These are phyloP conservation scores for Philereme transversata DNA, from an alignment of 2,888 invertebrate species.

Conservation along the genomic window DNA sequence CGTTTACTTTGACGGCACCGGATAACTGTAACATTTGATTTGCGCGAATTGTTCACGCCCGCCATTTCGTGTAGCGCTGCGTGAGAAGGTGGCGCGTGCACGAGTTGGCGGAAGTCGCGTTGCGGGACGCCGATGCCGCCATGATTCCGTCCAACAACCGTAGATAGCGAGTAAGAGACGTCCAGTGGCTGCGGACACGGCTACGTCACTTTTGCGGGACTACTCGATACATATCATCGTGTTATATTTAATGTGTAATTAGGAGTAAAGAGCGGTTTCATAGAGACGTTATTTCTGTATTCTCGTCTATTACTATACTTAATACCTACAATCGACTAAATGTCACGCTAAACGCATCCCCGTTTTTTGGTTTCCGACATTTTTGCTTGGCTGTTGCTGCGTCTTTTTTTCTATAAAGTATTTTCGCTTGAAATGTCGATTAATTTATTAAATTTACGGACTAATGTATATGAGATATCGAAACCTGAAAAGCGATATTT, in stretches of 20 bases:
- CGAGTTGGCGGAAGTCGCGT: slow-evolving; percentile 38
- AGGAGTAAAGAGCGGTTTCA: slow-evolving; percentile 81
- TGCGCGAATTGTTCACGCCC: slow-evolving; percentile 39
- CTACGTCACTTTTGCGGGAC: slow-evolving; percentile 86
- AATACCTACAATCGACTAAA: slow-evolving; percentile 74
- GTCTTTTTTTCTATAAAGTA: slow-evolving; percentile 45
- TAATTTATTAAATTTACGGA: slow-evolving; percentile 40
- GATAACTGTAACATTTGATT: slow-evolving; percentile 49
- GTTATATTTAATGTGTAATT: slow-evolving; percentile 85
- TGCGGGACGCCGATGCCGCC: slow-evolving; percentile 71
- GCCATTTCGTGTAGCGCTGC: slow-evolving; percentile 44
- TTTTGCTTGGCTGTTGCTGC: slow-evolving; percentile 63
- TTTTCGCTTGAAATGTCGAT: slow-evolving; percentile 51
- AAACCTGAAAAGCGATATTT: slow-evolving; percentile 59
- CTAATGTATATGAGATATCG: slow-evolving; percentile 44
- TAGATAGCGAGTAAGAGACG: slow-evolving; percentile 85
- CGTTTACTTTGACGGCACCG: slow-evolving; percentile 45
- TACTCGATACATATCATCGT: slow-evolving; percentile 89
- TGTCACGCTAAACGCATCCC: slow-evolving; percentile 73
- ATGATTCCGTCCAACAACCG: slow-evolving; percentile 84
- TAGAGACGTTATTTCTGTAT: slow-evolving; percentile 84
- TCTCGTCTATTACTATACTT: slow-evolving; percentile 74
- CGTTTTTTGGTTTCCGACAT: slow-evolving; percentile 53
- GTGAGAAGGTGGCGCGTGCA: slow-evolving; percentile 28
- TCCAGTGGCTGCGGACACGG: slow-evolving; percentile 84